Percentiles rank a stretch among this genome's conserved stretches.
phyloP scores from a whole-genome alignment of 2,797 vertebrate species.

The Sebastiscus tertius region DNA sequence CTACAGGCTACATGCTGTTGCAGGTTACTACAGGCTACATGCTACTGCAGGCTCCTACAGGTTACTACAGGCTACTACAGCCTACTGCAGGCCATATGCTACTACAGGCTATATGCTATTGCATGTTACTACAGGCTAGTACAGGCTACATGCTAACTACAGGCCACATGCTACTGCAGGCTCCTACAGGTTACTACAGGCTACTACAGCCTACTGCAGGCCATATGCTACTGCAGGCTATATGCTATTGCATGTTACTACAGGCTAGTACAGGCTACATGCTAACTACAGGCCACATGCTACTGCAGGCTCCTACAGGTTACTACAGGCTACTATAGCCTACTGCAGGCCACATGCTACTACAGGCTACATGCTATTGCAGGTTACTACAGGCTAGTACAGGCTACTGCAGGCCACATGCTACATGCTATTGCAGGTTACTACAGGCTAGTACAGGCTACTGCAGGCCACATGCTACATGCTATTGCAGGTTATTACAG shows the following conservation, averaged over 20 bases:
- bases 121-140: too few species aligned
- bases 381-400: background rate
- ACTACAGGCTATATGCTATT: too few species aligned
- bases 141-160: too few species aligned
- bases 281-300: background rate
- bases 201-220: too few species aligned
- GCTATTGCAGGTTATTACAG: background rate
- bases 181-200: background rate
- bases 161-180: too few species aligned
- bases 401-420: background rate
- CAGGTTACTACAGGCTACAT: too few species aligned
- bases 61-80: too few species aligned
- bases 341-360: too few species aligned
- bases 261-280: background rate
- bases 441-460: background rate
- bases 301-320: background rate
- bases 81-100: too few species aligned
- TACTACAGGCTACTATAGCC: background rate
- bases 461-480: too few species aligned
- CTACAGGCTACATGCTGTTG: too few species aligned
- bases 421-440: background rate
- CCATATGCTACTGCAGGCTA: background rate
- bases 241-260: background rate
- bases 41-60: too few species aligned
- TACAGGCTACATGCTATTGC: background rate